These are phyloP conservation scores for Tigriopus californicus DNA, from an alignment of 2,888 invertebrate genomes.

Conservation along the genomic window DNA sequence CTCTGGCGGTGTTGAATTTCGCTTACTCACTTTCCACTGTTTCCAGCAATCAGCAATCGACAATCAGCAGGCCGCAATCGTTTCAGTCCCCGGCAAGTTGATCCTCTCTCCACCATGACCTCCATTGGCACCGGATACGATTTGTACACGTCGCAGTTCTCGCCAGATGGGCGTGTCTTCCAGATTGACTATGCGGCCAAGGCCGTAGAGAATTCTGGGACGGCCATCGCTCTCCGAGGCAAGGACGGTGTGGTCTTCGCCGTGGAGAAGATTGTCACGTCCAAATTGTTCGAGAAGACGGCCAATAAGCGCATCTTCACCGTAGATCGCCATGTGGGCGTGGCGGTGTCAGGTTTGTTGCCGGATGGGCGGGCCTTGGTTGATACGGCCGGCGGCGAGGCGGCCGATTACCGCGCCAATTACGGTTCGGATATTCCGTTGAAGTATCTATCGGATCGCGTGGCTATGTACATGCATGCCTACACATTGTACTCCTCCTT, in stretches of 20 bases:
- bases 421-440: conserved; percentile 73
- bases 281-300: conserved; percentile 75
- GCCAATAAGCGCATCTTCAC: conserved; percentile 74
- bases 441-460: conserved; percentile 70
- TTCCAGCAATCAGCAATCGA: too few species aligned
- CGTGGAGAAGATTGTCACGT: conserved; percentile 86
- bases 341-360: conserved; percentile 77
- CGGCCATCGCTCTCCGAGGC: conserved; percentile 42
- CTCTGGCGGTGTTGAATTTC: too few species aligned
- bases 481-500: conserved; percentile 95
- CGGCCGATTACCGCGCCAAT: conserved; percentile 57
- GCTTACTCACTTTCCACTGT: too few species aligned
- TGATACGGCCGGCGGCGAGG: conserved; percentile 81
- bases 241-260: conserved; percentile 94
- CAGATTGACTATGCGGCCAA: conserved; percentile 99
- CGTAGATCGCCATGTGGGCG: conserved; percentile 81
- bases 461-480: conserved; percentile 92
- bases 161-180: conserved; percentile 95
- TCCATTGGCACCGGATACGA: conserved; percentile 44
- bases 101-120: conserved; percentile 5
- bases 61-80: too few species aligned
- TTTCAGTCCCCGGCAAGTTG: too few species aligned
- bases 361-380: conserved; percentile 87
- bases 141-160: conserved; percentile 98
- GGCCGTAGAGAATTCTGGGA: conserved; percentile 92